Percentiles rank a stretch among this genome's conserved stretches.
These are phyloP conservation scores for Formica aserva DNA, from an alignment of 2,888 invertebrate genomes.

Conservation along the genomic window DNA sequence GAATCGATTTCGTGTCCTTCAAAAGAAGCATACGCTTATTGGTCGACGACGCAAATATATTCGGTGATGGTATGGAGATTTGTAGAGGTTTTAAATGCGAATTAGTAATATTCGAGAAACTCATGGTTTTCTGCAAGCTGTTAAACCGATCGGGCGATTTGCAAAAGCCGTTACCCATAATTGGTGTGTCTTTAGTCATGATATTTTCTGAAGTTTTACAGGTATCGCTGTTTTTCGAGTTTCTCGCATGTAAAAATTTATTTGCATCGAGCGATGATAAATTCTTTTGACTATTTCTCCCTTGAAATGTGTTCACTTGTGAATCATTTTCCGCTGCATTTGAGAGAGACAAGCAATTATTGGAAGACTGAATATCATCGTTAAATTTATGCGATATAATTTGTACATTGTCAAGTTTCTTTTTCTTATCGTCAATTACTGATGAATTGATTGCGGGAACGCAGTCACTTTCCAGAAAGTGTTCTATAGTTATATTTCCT, in stretches of 20 bases:
- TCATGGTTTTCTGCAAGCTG: not conserved
- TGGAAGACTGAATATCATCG: constrained; percentile 28
- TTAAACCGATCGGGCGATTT: not conserved
- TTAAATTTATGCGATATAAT: not conserved
- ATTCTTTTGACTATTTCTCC: not conserved
- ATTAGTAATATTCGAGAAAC: not conserved
- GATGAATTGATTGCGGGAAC: not conserved
- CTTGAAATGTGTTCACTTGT: not conserved
- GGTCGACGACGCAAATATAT: constrained; percentile 68
- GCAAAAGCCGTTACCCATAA: constrained; percentile 2
- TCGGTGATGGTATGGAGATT: constrained; percentile 77
- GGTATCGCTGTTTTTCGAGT: not conserved
- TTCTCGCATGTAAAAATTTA: not conserved
- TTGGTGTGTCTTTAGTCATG: not conserved
- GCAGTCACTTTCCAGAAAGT: not conserved
- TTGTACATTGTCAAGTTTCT: not conserved
- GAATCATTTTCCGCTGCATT: not conserved
- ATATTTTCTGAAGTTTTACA: not conserved
- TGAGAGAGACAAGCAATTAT: not conserved
- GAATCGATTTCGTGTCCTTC: constrained; percentile 77
- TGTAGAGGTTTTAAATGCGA: constrained; percentile 76
- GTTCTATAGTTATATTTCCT: constrained; percentile 49
- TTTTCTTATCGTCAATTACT: not conserved
- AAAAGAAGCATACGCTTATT: constrained; percentile 77
- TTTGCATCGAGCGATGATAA: not conserved